A percentile compares a stretch with the other conserved stretches of the same genome.
Conservation (phyloP, 2,888 invertebrate genomes). For the Diarsia dahlii region DNA sequence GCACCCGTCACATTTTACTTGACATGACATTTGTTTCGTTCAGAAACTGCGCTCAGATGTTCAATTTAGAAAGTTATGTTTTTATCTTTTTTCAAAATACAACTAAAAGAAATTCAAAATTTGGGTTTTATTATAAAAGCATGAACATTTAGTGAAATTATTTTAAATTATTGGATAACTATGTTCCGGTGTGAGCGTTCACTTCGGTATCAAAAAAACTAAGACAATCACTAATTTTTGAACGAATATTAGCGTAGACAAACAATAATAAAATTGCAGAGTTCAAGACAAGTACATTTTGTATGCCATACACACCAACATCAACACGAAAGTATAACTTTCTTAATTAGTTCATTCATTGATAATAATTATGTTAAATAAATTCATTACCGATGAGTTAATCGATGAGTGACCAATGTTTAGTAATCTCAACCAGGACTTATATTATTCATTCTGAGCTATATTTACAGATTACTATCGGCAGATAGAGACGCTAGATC, state of each 20-base stretch:
- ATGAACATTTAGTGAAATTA: background rate
- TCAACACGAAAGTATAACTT: conserved; percentile 20
- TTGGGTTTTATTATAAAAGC: too few species aligned
- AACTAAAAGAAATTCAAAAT: background rate
- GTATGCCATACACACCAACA: background rate
- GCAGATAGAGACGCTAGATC: conserved; percentile 25
- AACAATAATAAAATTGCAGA: background rate
- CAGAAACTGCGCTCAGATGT: conserved; percentile 53
- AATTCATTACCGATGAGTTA: conserved; percentile 27
- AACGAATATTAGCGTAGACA: conserved; percentile 24
- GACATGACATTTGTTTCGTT: conserved; percentile 71
- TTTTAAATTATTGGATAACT: background rate
- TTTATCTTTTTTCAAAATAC: background rate
- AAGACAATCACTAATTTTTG: conserved; percentile 13
- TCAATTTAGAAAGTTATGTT: conserved; percentile 21
- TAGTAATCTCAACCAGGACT: conserved; percentile 37
- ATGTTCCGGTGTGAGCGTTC: background rate
- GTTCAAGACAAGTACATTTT: too few species aligned
- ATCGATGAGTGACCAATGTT: conserved; percentile 25
- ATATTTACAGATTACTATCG: conserved; percentile 18
- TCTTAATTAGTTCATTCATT: conserved; percentile 17
- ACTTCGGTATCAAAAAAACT: background rate
- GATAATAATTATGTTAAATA: background rate
- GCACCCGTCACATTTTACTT: conserved; percentile 84
- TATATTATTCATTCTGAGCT: conserved; percentile 3